These are phyloP conservation scores for Phylloscopus whistleri DNA, from an alignment of 2,113 vertebrate species.

Conservation along the genomic window DNA sequence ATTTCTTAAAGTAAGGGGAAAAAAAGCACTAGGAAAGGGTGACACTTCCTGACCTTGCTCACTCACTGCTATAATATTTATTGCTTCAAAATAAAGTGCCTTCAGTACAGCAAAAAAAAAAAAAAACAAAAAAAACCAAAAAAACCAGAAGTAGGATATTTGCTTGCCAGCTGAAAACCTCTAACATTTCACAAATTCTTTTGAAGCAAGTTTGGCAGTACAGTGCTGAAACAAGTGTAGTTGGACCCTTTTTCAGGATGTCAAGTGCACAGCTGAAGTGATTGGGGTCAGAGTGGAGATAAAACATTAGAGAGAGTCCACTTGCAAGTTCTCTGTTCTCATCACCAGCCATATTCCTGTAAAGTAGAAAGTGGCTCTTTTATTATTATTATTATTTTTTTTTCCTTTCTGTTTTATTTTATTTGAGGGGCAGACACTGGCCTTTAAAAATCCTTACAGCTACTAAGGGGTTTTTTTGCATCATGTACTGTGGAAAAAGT, in stretches of 20 bases:
- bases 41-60: neutral
- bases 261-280: constrained; percentile 23
- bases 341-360: neutral
- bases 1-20: neutral
- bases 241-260: neutral
- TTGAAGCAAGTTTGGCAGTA: neutral
- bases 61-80: neutral
- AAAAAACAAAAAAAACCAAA: no score
- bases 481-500: neutral
- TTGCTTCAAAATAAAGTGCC: neutral
- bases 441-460: constrained; percentile 17
- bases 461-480: neutral
- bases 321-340: neutral
- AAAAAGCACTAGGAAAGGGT: neutral
- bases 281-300: neutral
- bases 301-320: neutral
- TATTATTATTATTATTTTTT: neutral
- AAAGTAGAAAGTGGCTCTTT: neutral
- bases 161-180: neutral
- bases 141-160: neutral
- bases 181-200: neutral
- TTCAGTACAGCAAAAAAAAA: neutral
- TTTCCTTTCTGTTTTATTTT: neutral
- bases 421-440: neutral
- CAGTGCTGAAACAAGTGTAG: neutral